Percentiles rank a stretch among this genome's conserved stretches.
phyloP scores from a whole-genome alignment of 2,888 invertebrate genomes.

The Dynastes maya region DNA sequence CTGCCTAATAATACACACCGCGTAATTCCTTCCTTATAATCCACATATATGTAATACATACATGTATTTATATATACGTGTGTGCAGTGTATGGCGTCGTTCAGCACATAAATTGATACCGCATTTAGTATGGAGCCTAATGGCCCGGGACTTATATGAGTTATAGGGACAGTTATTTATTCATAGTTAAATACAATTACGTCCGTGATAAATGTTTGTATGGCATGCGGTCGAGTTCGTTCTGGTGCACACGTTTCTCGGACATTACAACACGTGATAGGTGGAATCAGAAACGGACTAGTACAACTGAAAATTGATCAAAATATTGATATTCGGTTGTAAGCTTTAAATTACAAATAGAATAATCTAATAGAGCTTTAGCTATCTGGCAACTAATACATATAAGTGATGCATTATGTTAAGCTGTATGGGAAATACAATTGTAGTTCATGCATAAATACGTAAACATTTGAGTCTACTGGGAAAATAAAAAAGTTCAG shows the following conservation, averaged over 20 bases:
- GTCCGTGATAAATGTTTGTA: constrained; percentile 57
- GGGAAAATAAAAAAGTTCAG: no score
- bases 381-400: background rate
- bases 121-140: constrained; percentile 51
- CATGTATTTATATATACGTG: constrained; percentile 36
- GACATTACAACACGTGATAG: constrained; percentile 54
- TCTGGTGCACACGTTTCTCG: constrained; percentile 50
- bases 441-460: no score
- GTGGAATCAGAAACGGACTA: constrained; percentile 48
- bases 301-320: constrained; percentile 25
- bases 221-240: constrained; percentile 55
- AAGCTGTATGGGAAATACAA: no score
- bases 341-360: background rate
- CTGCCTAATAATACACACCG: constrained; percentile 18
- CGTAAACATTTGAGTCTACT: no score
- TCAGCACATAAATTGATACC: constrained; percentile 48
- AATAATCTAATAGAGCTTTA: background rate
- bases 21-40: constrained; percentile 25
- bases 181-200: constrained; percentile 57
- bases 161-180: constrained; percentile 58
- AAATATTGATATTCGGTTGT: background rate
- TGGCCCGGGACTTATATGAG: constrained; percentile 52
- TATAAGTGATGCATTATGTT: no score
- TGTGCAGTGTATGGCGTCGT: constrained; percentile 38
- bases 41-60: constrained; percentile 29